Evolutionary conservation across 2,113 vertebrate species (phyloP).

Genomic region (Sitta europaea): DNA sequence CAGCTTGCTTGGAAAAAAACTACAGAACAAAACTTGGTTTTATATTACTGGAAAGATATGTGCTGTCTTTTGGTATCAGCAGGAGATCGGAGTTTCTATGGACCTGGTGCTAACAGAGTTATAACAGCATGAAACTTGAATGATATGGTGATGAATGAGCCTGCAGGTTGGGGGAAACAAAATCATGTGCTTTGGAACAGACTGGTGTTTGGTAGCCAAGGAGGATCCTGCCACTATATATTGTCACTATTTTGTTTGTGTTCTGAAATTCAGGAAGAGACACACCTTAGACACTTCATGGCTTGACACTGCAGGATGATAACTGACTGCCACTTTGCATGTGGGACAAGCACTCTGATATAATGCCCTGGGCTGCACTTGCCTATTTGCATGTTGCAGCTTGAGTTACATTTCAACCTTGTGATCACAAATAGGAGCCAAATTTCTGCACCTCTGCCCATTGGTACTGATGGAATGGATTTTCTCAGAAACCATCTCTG

Average conservation of each 20-base stretch:
- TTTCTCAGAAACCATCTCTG: not conserved
- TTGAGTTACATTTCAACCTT: not conserved
- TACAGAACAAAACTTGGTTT: not conserved
- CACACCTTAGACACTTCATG: not conserved
- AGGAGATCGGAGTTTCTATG: not conserved
- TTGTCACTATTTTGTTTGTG: not conserved
- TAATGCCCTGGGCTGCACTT: not conserved
- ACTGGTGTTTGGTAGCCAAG: not conserved
- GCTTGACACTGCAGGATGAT: not conserved
- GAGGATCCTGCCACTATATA: slow-evolving; percentile 2
- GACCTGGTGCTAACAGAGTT: slow-evolving; percentile 34
- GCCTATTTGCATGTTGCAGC: not conserved
- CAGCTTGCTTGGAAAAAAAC: slow-evolving; percentile 5
- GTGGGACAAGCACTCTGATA: not conserved
- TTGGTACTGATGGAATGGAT: not conserved
- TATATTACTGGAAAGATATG: slow-evolving; percentile 1
- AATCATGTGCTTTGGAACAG: not conserved
- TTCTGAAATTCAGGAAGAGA: slow-evolving; percentile 3
- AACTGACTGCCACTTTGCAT: not conserved
- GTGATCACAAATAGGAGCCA: not conserved
- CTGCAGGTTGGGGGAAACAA: not conserved
- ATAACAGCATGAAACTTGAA: not conserved
- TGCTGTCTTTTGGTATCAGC: slow-evolving; percentile 3
- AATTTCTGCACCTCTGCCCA: not conserved
- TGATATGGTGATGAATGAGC: not conserved